Conservation (phyloP, 2,797 vertebrate genomes). For the Hirundo rustica region DNA sequence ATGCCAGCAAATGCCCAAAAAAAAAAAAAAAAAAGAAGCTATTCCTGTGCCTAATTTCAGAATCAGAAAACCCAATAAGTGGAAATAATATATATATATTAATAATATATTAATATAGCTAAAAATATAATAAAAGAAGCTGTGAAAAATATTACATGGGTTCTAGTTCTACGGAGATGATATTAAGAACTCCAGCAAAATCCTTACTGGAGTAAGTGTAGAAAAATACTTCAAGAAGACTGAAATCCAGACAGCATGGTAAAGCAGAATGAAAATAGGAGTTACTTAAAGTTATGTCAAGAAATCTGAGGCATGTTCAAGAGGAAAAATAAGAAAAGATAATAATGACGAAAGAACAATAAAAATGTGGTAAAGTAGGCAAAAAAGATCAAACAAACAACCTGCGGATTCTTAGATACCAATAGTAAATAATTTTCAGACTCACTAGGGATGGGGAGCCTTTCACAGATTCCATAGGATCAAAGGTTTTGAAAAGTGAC, state of each 20-base stretch:
- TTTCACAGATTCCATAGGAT: not conserved
- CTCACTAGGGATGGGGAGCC: not conserved
- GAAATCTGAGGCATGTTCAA: not conserved
- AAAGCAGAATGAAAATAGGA: not conserved
- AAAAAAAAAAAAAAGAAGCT: not conserved
- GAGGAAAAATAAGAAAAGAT: not conserved
- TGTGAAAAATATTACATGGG: not conserved
- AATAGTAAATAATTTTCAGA: not conserved
- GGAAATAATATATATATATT: not conserved
- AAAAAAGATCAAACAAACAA: not conserved
- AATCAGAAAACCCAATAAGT: not conserved
- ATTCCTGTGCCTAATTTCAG: not conserved
- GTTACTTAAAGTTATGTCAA: not conserved
- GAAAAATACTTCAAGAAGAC: not conserved
- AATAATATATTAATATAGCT: not conserved
- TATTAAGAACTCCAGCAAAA: not conserved
- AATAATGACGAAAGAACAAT: not conserved
- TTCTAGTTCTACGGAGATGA: not conserved
- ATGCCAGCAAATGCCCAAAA: not conserved
- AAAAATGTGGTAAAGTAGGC: not conserved
- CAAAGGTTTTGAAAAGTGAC: not conserved
- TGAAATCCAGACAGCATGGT: not conserved
- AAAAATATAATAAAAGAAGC: not conserved
- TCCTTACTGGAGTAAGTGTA: not conserved
- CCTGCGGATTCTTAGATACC: not conserved